Evolutionary conservation across 92 coral and sea anemone species (phyloP).

Genomic region (Porites divaricata): DNA sequence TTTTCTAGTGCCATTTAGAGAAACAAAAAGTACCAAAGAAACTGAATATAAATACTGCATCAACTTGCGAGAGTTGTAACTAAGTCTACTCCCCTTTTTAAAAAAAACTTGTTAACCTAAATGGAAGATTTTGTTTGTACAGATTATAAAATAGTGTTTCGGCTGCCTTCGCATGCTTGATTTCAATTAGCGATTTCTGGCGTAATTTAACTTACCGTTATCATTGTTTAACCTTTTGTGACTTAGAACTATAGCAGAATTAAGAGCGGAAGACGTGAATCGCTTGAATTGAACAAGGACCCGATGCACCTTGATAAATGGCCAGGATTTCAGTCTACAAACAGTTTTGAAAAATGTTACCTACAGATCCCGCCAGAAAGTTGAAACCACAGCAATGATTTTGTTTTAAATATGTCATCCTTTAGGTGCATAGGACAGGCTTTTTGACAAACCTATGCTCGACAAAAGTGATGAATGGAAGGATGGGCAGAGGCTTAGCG

Average conservation of each 20-base stretch:
- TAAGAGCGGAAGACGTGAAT: not conserved
- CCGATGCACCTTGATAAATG: too few relatives aligned
- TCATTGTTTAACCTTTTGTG: constrained; percentile 8
- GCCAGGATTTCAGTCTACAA: too few relatives aligned
- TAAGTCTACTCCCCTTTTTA: too few relatives aligned
- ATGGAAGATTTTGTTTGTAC: too few relatives aligned
- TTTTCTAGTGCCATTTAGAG: not conserved
- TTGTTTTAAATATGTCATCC: too few relatives aligned
- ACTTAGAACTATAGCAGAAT: not conserved
- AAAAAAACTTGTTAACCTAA: too few relatives aligned
- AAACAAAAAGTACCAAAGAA: not conserved
- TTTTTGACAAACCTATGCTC: not conserved
- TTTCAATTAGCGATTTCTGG: constrained; percentile 1
- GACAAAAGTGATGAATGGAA: not conserved
- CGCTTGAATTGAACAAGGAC: not conserved
- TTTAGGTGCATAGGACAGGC: too few relatives aligned
- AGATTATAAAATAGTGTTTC: too few relatives aligned
- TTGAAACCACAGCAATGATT: too few relatives aligned
- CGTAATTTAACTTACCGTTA: constrained; percentile 10
- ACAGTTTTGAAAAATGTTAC: too few relatives aligned
- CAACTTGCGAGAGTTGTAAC: too few relatives aligned
- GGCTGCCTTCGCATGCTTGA: not conserved
- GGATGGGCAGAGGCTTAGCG: not conserved
- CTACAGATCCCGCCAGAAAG: too few relatives aligned
- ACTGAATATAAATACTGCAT: not conserved